These are phyloP conservation scores for Eurystomus gularis DNA, from an alignment of 2,113 vertebrate species.

Conservation along the genomic window DNA sequence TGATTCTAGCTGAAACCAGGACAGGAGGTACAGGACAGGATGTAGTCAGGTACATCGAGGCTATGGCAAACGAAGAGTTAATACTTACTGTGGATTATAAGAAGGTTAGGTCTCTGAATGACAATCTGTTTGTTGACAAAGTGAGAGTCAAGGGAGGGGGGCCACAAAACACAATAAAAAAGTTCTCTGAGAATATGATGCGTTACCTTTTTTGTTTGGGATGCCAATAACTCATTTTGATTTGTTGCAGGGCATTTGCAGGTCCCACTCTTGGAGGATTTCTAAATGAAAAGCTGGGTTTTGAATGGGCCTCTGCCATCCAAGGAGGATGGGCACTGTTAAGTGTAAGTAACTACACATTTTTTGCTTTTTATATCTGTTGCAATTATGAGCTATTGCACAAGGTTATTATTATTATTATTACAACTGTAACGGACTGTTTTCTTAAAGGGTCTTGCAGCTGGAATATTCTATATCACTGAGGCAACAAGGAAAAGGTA, in stretches of 20 bases:
- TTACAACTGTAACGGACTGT: constrained; percentile 18
- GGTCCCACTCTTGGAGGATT: constrained; percentile 88
- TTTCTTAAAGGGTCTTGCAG: constrained; percentile 66
- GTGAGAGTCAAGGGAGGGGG: background rate
- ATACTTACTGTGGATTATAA: background rate
- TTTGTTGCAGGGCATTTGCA: constrained; percentile 81
- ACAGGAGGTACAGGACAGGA: background rate
- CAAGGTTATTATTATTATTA: background rate
- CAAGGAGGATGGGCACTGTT: constrained; percentile 82
- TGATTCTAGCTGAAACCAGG: background rate
- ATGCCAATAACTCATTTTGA: background rate
- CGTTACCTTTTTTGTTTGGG: background rate
- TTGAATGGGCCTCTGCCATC: constrained; percentile 86
- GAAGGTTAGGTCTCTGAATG: background rate
- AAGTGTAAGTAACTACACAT: constrained; percentile 77
- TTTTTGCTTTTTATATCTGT: background rate
- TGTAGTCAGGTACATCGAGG: background rate
- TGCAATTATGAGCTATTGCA: background rate
- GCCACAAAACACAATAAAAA: background rate
- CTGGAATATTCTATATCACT: constrained; percentile 70
- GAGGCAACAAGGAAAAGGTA: constrained; percentile 73
- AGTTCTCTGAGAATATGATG: background rate
- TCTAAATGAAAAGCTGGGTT: constrained; percentile 84
- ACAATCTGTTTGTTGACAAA: background rate
- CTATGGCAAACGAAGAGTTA: background rate